A percentile compares a stretch with the other conserved stretches of the same genome.
Evolutionary conservation across 1,140 invertebrate species (phyloP).

Genomic region (Penaeus vannamei): DNA sequence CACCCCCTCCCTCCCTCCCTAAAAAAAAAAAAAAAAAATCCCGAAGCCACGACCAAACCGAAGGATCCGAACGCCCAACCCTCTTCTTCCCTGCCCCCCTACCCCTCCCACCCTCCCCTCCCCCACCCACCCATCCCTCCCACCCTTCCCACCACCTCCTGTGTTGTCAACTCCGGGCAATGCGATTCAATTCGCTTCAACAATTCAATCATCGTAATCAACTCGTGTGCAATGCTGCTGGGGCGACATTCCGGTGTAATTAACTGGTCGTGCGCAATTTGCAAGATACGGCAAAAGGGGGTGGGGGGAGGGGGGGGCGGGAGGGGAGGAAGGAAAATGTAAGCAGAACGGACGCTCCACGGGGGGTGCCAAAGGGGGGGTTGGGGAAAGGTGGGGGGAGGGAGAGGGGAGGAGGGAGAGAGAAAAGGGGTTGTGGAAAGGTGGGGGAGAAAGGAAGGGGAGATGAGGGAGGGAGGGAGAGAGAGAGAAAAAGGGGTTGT

Average conservation of each 20-base stretch:
- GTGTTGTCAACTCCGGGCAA: slow-evolving; percentile 60
- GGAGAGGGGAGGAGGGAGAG: not conserved
- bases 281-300: slow-evolving; percentile 44
- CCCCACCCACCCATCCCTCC: not conserved
- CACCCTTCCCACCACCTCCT: not conserved
- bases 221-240: slow-evolving; percentile 63
- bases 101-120: no score
- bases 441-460: no score
- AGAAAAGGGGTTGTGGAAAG: no score
- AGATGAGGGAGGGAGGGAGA: not conserved
- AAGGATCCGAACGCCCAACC: no score
- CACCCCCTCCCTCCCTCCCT: no score
- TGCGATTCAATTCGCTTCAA: slow-evolving; percentile 64
- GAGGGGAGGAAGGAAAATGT: not conserved
- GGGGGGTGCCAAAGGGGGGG: not conserved
- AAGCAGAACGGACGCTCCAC: not conserved
- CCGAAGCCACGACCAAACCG: no score
- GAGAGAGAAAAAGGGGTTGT: no score
- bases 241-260: slow-evolving; percentile 63
- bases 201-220: slow-evolving; percentile 66
- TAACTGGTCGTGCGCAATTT: slow-evolving; percentile 64
- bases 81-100: no score
- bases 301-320: not conserved
- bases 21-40: no score
- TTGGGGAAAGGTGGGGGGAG: not conserved